Percentiles rank a stretch among this genome's conserved stretches.
Conservation (phyloP, 2,888 invertebrate genomes). For the Eumerus sabulonum region DNA sequence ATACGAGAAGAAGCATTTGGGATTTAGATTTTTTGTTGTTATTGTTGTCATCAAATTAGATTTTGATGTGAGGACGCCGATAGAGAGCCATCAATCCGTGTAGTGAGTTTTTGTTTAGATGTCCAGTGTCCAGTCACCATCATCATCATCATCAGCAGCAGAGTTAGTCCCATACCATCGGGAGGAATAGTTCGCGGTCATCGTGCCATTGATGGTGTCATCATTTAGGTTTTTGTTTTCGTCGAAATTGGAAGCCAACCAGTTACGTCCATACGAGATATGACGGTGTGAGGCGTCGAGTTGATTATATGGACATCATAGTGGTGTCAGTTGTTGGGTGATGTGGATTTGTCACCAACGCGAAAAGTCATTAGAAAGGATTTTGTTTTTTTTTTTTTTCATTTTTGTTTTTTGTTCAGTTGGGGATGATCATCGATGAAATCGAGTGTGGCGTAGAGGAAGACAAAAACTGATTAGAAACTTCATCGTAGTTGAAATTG, state of each 20-base stretch:
- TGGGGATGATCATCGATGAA: slow-evolving; percentile 33
- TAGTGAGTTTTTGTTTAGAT: slow-evolving; percentile 34
- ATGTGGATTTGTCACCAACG: slow-evolving; percentile 20
- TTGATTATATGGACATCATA: slow-evolving; percentile 58
- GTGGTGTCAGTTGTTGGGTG: slow-evolving; percentile 11
- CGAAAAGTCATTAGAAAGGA: slow-evolving; percentile 28
- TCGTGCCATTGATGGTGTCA: slow-evolving; percentile 48
- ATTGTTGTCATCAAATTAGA: slow-evolving; percentile 71
- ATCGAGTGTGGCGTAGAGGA: not conserved
- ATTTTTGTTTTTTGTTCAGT: slow-evolving; percentile 11
- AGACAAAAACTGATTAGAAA: slow-evolving; percentile 58
- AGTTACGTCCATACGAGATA: not conserved
- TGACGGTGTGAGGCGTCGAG: slow-evolving; percentile 16
- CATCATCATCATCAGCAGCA: slow-evolving; percentile 62
- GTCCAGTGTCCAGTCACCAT: slow-evolving; percentile 45
- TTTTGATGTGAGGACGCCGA: slow-evolving; percentile 71
- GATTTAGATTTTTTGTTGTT: slow-evolving; percentile 23
- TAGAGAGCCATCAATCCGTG: slow-evolving; percentile 42
- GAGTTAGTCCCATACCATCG: too few relatives aligned
- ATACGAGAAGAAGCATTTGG: slow-evolving; percentile 17
- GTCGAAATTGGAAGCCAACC: not conserved
- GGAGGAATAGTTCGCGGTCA: slow-evolving; percentile 52
- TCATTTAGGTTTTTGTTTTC: slow-evolving; percentile 56
- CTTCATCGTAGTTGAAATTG: slow-evolving; percentile 51
- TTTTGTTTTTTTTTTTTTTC: slow-evolving; percentile 22